Evolutionary conservation across 1,140 invertebrate genomes (phyloP).

Genomic region (Drosophila teissieri): DNA sequence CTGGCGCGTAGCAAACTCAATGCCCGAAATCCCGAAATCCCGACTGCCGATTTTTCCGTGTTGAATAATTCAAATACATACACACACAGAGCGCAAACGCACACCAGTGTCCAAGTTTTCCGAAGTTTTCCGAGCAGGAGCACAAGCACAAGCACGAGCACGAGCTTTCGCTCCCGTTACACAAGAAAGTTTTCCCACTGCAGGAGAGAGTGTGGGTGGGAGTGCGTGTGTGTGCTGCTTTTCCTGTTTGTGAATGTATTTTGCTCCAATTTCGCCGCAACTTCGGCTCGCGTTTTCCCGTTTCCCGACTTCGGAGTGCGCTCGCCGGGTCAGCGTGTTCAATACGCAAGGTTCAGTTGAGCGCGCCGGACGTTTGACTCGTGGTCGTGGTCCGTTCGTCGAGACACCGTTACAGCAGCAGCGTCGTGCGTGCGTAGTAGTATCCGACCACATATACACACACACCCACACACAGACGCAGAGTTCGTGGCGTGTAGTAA

Average conservation of each 20-base stretch:
- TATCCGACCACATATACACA: slow-evolving; percentile 42
- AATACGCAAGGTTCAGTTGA: slow-evolving; percentile 83
- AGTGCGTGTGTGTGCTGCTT: slow-evolving; percentile 10
- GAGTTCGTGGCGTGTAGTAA: slow-evolving; percentile 76
- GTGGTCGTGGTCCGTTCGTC: slow-evolving; percentile 55
- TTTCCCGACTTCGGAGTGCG: slow-evolving; percentile 35
- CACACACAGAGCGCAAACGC: slow-evolving; percentile 27
- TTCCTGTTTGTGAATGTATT: slow-evolving; percentile 49
- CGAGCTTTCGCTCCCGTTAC: slow-evolving; percentile 72
- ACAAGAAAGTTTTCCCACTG: slow-evolving; percentile 39
- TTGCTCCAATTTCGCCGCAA: slow-evolving; percentile 69
- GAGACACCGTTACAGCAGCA: slow-evolving; percentile 28
- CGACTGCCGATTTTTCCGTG: slow-evolving; percentile 74
- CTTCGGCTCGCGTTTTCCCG: slow-evolving; percentile 47
- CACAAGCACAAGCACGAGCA: slow-evolving; percentile 13
- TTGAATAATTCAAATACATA: slow-evolving; percentile 69
- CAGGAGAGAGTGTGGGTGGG: slow-evolving; percentile 45
- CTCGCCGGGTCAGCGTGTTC: slow-evolving; percentile 58
- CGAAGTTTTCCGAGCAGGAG: slow-evolving; percentile 59
- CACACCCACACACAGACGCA: slow-evolving; percentile 35
- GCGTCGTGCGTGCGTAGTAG: slow-evolving; percentile 72
- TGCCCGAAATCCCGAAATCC: slow-evolving; percentile 75
- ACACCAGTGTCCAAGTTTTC: slow-evolving; percentile 20
- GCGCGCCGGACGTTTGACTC: slow-evolving; percentile 76
- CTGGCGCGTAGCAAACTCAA: slow-evolving; percentile 58